Evolutionary conservation across 1,140 invertebrate species (phyloP), one percentile per base, ranked within the genome.

Genomic region (Himalopsyche phryganea): DNA sequence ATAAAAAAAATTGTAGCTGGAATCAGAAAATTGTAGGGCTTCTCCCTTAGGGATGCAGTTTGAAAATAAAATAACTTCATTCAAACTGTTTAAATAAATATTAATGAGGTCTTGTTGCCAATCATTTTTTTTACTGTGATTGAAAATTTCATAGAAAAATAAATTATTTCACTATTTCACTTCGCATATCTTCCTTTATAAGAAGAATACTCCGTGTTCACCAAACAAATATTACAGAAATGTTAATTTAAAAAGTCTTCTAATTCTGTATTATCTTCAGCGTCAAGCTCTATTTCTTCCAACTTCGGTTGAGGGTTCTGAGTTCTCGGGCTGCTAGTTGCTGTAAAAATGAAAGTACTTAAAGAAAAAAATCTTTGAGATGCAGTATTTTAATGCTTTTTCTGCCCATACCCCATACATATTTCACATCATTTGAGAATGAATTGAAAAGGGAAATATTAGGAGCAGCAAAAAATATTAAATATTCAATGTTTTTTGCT

Each of bases 201-300:
- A n/a, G n/a, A n/a, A n/a, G n/a, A n/a, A n/a, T n/a, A n/a, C n/a
- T n/a, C n/a, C n/a, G n/a, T n/a, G n/a, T n/a, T n/a, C n/a, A n/a
- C n/a, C n/a, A n/a, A n/a, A n/a, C n/a, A n/a, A n/a, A n/a, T n/a
- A n/a, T n/a, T n/a, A n/a, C n/a, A n/a, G n/a, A n/a, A 11, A 13
- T 50, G 50, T 41, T 50, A 49, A 50, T 19, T 55, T 33, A 63
- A 44, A 58, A 63, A 63, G 6, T 58, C 51, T n/a, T 63, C 51
- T 14, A 63, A 41, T 45, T 63, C 61, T 17, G 38, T 40, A 13
- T 41, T 54, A 54, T 63, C 50, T 20, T 58, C 55, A 3, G 18
- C 18, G 20, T 63, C 61, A 35, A 63, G 35, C 20, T 58, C 50
- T 2, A 63, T 63, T 46, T 63, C 61, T 58, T 63, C 61, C 17